Evolutionary conservation across 2,888 invertebrate species (phyloP).

Genomic region (Orchesella flavescens): DNA sequence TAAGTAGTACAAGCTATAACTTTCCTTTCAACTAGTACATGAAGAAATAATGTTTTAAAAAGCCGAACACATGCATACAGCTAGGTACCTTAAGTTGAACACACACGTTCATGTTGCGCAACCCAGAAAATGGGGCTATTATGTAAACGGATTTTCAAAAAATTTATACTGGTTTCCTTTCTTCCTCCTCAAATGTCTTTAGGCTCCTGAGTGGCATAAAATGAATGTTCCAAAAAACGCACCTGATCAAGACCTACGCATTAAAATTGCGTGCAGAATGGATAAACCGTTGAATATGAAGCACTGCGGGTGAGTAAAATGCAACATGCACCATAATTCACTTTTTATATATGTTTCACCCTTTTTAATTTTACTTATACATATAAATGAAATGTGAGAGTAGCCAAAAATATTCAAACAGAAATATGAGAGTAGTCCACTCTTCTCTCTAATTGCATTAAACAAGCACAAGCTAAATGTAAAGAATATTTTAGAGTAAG

Average conservation of each 20-base stretch:
- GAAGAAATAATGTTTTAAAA: not conserved
- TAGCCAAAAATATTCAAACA: not conserved
- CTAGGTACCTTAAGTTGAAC: not conserved
- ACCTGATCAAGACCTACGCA: slow-evolving; percentile 94
- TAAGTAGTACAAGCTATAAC: no score
- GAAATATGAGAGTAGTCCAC: no score
- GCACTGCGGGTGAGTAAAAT: slow-evolving; percentile 87
- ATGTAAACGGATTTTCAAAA: not conserved
- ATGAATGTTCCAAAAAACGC: slow-evolving; percentile 96
- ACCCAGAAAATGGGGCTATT: not conserved
- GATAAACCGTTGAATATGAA: slow-evolving; percentile 99
- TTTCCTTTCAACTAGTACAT: no score
- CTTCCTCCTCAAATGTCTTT: not conserved
- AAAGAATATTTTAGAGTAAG: no score
- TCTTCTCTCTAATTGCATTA: no score
- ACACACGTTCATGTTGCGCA: no score
- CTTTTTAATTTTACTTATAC: not conserved
- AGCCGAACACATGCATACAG: not conserved
- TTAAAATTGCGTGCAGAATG: slow-evolving; percentile 98
- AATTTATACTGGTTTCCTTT: slow-evolving; percentile 5
- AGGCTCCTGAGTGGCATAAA: slow-evolving; percentile 98
- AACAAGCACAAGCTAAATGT: no score
- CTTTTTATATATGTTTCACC: not conserved
- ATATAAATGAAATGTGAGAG: not conserved
- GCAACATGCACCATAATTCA: not conserved